Base-by-base conservation (phyloP, 92 coral and sea anemone species). In the Paragorgia papillata region DNA sequence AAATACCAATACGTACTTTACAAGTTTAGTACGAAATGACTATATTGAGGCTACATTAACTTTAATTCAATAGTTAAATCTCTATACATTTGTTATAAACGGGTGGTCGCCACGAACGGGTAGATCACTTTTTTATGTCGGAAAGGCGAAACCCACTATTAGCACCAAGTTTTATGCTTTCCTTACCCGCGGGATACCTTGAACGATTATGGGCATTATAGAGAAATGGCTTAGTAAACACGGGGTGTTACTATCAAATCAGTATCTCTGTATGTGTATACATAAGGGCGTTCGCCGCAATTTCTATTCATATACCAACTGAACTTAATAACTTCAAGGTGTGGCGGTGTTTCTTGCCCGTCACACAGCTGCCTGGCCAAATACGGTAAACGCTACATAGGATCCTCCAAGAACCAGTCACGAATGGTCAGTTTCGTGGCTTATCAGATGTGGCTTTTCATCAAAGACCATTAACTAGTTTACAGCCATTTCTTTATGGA, bases 371-470 rank as follows among this genome's bases (percentile, higher is more conserved):
- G 76, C 25, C 76, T 69, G 48, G 62, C 76, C 76, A 69, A 69
- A 69, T 69, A 69, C 60, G 76, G 76, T 69, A 49, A 46, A 51
- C 28, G 28, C 20, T 15, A 33, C 24, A 39, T 17, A 26, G 18
- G 54, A 29, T 26, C 60, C 76, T 19, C 21, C 17, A 22, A 33
- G 44, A 69, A 4, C 43, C 43, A 37, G 10, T 4, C 10, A 4
- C 4, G 43, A 27, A 43, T 49, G 76, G 76, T 51, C 76, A 56
- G 44, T 69, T 46, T 69, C 54, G 22, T 69, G 59, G 59, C 76
- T 69, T 69, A 69, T 69, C 76, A 69, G 76, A 69, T 69, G 32
- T 29, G 54, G 61, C 76, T 69, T 69, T 69, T 69, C 76, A 69
- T 69, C 76, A 49, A 51, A 27, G 60, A 33, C 61, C 20, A 69